A percentile compares a stretch with the other conserved stretches of the same genome.
These are phyloP conservation scores for Blera fallax DNA, from an alignment of 2,888 invertebrate genomes.

Conservation along the genomic window DNA sequence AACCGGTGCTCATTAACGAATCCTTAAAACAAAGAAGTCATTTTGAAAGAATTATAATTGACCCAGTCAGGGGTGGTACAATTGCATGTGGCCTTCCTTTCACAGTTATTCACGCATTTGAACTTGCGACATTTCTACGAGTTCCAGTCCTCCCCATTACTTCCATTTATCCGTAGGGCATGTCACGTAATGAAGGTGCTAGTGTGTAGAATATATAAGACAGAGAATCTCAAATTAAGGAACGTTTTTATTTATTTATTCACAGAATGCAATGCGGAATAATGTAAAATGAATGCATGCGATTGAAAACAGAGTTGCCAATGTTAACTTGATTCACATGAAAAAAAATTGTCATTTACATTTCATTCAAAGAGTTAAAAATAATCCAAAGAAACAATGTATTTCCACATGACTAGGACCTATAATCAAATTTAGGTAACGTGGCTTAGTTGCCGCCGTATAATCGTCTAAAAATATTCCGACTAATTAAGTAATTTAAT, in stretches of 20 bases:
- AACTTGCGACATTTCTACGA: conserved; percentile 15
- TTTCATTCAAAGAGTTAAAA: background rate
- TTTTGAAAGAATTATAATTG: background rate
- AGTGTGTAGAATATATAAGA: background rate
- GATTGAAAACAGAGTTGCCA: background rate
- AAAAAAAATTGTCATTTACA: too few relatives aligned
- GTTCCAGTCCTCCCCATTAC: conserved; percentile 2
- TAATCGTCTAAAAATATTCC: conserved; percentile 13
- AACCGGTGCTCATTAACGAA: background rate
- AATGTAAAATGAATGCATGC: background rate
- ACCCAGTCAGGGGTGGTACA: background rate
- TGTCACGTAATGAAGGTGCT: background rate
- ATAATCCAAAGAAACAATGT: background rate
- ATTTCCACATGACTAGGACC: background rate
- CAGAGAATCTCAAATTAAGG: background rate
- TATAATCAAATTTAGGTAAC: conserved; percentile 11
- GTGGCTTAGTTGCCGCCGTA: background rate
- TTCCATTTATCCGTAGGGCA: background rate
- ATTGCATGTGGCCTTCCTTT: background rate
- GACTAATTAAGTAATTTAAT: conserved; percentile 13
- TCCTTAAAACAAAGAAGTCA: background rate
- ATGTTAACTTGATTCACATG: too few relatives aligned
- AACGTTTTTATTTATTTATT: background rate
- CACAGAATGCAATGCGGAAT: background rate
- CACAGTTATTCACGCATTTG: background rate